Evolutionary conservation across 2,113 vertebrate species (phyloP).

Genomic region (Nothoprocta pentlandii): DNA sequence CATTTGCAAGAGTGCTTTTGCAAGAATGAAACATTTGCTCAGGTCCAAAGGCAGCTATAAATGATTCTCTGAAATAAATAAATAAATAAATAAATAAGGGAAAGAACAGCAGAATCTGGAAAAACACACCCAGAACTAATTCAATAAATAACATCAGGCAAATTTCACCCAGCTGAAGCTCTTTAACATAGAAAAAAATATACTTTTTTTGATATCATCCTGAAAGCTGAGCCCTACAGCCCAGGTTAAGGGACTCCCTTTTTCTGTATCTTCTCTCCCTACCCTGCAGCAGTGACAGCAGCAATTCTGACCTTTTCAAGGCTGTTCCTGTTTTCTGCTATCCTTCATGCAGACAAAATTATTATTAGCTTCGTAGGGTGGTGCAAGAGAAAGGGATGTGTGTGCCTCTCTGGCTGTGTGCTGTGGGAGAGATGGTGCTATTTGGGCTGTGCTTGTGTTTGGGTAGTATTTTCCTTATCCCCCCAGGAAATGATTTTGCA

Average conservation of each 20-base stretch:
- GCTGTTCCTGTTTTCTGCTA: not conserved
- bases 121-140: not conserved
- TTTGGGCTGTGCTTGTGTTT: not conserved
- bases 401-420: not conserved
- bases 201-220: not conserved
- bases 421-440: not conserved
- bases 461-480: not conserved
- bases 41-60: not conserved
- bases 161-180: not conserved
- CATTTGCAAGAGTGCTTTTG: not conserved
- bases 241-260: not conserved
- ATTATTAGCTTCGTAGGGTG: not conserved
- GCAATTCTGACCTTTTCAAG: not conserved
- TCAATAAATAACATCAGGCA: not conserved
- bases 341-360: not conserved
- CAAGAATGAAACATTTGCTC: not conserved
- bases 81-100: not conserved
- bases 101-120: not conserved
- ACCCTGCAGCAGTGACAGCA: not conserved
- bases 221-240: not conserved
- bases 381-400: not conserved
- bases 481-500: not conserved
- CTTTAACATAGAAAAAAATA: not conserved
- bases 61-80: not conserved
- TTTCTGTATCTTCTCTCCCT: not conserved